Evolutionary conservation across 2,888 invertebrate genomes (phyloP).

Genomic region (Sturmia bella): DNA sequence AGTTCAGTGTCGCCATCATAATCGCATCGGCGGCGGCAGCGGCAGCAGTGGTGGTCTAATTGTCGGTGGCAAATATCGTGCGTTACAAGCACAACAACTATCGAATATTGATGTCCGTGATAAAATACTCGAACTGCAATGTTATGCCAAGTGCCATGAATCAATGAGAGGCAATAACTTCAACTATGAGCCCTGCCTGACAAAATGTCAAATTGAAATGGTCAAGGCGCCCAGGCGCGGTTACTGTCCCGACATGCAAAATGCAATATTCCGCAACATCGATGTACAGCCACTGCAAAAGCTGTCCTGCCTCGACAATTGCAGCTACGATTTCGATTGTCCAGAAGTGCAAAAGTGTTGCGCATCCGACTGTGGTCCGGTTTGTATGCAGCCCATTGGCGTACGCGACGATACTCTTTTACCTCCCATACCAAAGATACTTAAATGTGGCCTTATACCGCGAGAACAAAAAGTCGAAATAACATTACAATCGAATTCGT

Average conservation of each 20-base stretch:
- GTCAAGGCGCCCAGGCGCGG: conserved; percentile 77
- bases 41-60: conserved; percentile 1
- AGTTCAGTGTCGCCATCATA: conserved; percentile 58
- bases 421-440: conserved; percentile 85
- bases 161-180: conserved; percentile 33
- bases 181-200: conserved; percentile 73
- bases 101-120: conserved; percentile 77
- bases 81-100: conserved; percentile 60
- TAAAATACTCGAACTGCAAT: conserved; percentile 79
- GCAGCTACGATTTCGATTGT: conserved; percentile 85
- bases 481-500: conserved; percentile 78
- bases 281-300: conserved; percentile 72
- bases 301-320: conserved; percentile 78
- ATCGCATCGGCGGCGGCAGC: conserved; percentile 37
- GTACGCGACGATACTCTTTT: conserved; percentile 82
- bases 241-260: conserved; percentile 75
- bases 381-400: conserved; percentile 86
- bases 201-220: conserved; percentile 76
- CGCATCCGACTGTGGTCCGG: conserved; percentile 85
- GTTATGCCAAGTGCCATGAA: conserved; percentile 77
- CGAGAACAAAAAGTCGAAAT: conserved; percentile 84
- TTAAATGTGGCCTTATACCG: conserved; percentile 82
- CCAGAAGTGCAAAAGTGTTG: conserved; percentile 88
- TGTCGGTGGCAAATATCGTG: conserved; percentile 59
- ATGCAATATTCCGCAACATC: conserved; percentile 67